A percentile compares a stretch with the other conserved stretches of the same genome.
These are phyloP conservation scores for Drosophila asahinai DNA, from an alignment of 1,140 invertebrate species.

Conservation along the genomic window DNA sequence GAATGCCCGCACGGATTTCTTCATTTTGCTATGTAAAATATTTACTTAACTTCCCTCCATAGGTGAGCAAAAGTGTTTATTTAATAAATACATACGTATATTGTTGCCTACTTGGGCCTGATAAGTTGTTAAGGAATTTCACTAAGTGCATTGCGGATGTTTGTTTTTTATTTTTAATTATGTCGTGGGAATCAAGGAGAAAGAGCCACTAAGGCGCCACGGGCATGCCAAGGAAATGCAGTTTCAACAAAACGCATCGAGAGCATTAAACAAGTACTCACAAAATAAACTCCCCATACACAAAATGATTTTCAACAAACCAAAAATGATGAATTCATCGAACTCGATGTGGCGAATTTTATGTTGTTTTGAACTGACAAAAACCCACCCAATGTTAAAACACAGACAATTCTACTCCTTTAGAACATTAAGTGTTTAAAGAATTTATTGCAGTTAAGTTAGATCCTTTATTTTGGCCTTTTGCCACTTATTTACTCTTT, in stretches of 20 bases:
- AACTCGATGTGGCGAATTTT: conserved; percentile 25
- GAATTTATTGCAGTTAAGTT: too few species aligned
- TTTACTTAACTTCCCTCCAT: conserved; percentile 23
- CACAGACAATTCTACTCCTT: conserved; percentile 4
- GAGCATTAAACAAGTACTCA: conserved; percentile 32
- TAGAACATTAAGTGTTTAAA: too few species aligned
- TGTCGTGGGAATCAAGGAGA: not conserved
- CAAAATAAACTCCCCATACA: conserved; percentile 23
- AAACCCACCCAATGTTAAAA: conserved; percentile 15
- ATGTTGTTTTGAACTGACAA: not conserved
- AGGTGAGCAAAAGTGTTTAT: conserved; percentile 26
- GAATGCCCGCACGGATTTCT: conserved; percentile 41
- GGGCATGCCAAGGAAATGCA: conserved; percentile 11
- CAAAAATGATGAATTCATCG: conserved; percentile 21
- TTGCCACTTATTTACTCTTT: too few species aligned
- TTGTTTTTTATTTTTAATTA: not conserved
- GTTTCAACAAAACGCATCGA: not conserved
- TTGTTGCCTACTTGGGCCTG: conserved; percentile 12
- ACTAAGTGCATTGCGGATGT: conserved; percentile 32
- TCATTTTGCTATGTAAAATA: conserved; percentile 49
- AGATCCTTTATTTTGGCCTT: too few species aligned
- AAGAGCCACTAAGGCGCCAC: not conserved
- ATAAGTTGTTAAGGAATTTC: conserved; percentile 23
- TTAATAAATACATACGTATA: conserved; percentile 20
- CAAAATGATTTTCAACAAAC: conserved; percentile 9